Base-by-base conservation (phyloP, 2,113 vertebrate genomes). In the Phrynocephalus versicolor region DNA sequence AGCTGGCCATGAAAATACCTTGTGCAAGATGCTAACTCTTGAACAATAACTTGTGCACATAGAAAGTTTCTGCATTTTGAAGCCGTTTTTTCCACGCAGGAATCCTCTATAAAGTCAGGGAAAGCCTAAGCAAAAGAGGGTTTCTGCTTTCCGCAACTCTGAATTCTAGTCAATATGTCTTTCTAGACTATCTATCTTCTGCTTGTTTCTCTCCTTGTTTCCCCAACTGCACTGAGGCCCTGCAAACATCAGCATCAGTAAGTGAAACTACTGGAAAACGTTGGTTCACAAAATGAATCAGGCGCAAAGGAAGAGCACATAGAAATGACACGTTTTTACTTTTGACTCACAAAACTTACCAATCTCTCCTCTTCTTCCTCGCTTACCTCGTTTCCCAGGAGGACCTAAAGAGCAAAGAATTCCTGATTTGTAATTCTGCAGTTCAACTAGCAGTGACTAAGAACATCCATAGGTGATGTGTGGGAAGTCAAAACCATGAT, bases 371-470 rank as follows among this genome's bases (percentile, higher is more conserved):
- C 98, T 97, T 94, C 97, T 97, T 90, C 99, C 99, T 89, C 98
- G 96, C 95, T 98, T 98, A 94, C 99, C 99, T 94, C 98, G 96
- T 95, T 99, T 99, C 85, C 99, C 99, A 1, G 98, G 98, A 95
- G 98, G 98, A 92, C 99, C 99, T 99, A 94, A 88, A 96, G 96
- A 88, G 74, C 74, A 93, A 81, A 92, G 0, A 23, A 33, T 83
- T 89, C 85, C 82, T 88, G 2, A 45, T 21, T 57, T 83, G 51
- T 84, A 87, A 85, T 23, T 73, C 71, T 88, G n/a, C n/a, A 33
- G 35, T 58, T 41, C 65, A 71, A 45, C 82, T 51, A 19, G 41
- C 41, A 79, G 65, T 87, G 79, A 0, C 2, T 37, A 71, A 51
- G 19, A 19, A 55, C 30, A 30, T 86, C 12, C 78, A 60, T 76